These are phyloP conservation scores for Dasyurus viverrinus DNA, from an alignment of 2,113 vertebrate genomes.

Conservation along the genomic window DNA sequence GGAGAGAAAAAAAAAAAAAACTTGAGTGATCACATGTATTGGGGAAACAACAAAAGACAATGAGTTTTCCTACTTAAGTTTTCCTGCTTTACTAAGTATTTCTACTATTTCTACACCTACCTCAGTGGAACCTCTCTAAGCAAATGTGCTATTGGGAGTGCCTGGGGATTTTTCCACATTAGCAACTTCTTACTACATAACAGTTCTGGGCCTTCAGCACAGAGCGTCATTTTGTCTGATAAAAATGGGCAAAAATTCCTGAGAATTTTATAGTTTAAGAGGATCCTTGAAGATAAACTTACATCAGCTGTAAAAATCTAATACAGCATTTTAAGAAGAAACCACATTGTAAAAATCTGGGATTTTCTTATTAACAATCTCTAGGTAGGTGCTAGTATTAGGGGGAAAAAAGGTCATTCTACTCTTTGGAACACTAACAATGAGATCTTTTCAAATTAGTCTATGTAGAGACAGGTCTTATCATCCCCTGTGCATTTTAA, in stretches of 20 bases:
- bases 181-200: constrained; percentile 1
- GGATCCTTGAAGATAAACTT: constrained; percentile 8
- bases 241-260: constrained; percentile 21
- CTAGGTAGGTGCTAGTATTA: background rate
- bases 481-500: background rate
- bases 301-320: background rate
- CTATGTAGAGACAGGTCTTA: background rate
- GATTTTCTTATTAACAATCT: background rate
- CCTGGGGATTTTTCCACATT: background rate
- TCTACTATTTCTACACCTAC: background rate
- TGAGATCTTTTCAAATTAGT: constrained; percentile 13
- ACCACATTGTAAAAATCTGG: constrained; percentile 10
- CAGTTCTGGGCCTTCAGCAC: background rate
- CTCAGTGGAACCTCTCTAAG: constrained; percentile 1
- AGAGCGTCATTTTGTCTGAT: background rate
- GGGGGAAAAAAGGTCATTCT: constrained; percentile 4
- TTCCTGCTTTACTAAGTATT: background rate
- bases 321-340: constrained; percentile 13
- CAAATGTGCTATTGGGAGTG: background rate
- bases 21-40: background rate
- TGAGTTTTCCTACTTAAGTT: background rate
- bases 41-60: background rate
- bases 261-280: constrained; percentile 25
- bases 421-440: background rate
- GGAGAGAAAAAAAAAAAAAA: background rate